Evolutionary conservation across 2,888 invertebrate genomes (phyloP), one percentile per base, ranked within the genome.

Genomic region (Spialia ferax): DNA sequence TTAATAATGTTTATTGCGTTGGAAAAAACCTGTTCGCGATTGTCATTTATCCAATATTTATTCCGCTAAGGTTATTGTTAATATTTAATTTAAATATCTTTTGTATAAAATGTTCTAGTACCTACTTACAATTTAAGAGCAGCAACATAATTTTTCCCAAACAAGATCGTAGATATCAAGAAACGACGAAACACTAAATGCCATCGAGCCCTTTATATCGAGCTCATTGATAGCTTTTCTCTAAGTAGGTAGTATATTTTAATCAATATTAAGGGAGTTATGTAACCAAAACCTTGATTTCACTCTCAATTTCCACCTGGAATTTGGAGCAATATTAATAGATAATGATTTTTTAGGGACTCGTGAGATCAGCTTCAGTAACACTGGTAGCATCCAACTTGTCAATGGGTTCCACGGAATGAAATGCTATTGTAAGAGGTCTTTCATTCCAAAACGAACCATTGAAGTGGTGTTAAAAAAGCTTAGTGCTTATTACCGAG

Each of bases 341-440:
- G 76, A 77, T 83, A 84, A 84, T 80, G 82, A 81, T 79, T 84
- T 81, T 86, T 77, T 79, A 79, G 81, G 80, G 79, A 82, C 80
- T 89, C 88, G 89, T 91, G 91, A 89, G 91, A 91, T 79, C 83
- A 80, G 80, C 84, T 77, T 81, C 86, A 86, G 91, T 92, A 93
- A 93, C 89, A 93, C 93, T 91, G 89, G 93, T 93, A 93, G 93
- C 93, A 83, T 86, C 84, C 74, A 82, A 89, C 87, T 93, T 93
- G 92, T 93, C 93, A 93, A 93, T 93, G 93, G 92, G 88, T 89
- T 88, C 91, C 87, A 89, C 84, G 89, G 91, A 91, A 91, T 91
- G 84, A 91, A 89, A 87, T 80, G 88, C 91, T 88, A 87, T 92
- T 93, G 92, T 92, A 85, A 88, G 78, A 83, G 82, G 89, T 90